Evolutionary conservation across 1,140 invertebrate genomes (phyloP).

Genomic region (Pseudomyrmex flavicornis): DNA sequence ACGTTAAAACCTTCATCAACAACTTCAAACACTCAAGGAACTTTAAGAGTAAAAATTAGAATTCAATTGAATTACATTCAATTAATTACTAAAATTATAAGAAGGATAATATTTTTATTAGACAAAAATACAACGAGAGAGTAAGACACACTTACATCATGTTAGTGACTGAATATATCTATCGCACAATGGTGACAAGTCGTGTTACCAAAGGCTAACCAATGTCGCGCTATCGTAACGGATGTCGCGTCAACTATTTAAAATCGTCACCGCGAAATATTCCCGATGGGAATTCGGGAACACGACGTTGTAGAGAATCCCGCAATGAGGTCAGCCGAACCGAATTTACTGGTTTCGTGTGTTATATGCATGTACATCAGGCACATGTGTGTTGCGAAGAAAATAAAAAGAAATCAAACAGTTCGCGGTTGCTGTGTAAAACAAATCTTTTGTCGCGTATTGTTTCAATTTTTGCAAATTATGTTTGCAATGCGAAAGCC

Average conservation of each 20-base stretch:
- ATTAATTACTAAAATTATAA: not conserved
- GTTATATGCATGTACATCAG: not conserved
- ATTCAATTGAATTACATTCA: no score
- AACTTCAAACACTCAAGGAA: no score
- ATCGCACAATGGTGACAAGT: conserved; percentile 30
- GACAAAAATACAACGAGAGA: not conserved
- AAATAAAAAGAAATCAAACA: not conserved
- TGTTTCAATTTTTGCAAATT: no score
- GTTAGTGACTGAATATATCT: conserved; percentile 27
- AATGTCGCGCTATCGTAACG: not conserved
- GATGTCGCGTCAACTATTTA: conserved; percentile 20
- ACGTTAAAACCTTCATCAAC: no score
- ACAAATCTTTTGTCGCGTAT: no score
- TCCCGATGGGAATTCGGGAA: conserved; percentile 1
- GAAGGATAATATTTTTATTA: not conserved
- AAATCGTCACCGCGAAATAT: not conserved
- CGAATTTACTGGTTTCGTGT: not conserved
- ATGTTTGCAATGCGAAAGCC: not conserved
- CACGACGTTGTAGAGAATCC: not conserved
- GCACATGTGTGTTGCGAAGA: not conserved
- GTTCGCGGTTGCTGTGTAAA: no score
- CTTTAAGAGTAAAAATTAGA: no score
- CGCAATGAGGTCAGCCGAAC: not conserved
- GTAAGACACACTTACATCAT: conserved; percentile 18
- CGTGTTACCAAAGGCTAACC: not conserved